phyloP scores from a whole-genome alignment of 2,888 invertebrate genomes.

The Stenodera caucasica region DNA sequence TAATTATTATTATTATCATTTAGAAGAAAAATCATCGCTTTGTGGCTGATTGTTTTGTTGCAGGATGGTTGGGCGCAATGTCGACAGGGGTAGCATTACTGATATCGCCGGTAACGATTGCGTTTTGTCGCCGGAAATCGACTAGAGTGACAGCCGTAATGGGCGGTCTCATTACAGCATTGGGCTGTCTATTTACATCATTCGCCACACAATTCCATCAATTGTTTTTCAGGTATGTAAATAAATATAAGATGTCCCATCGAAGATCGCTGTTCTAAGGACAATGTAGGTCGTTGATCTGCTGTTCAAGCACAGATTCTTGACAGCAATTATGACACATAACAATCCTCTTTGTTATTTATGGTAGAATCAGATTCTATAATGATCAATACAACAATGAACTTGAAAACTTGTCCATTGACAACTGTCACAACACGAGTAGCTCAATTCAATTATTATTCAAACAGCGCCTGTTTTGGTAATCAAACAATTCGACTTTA shows the following conservation, averaged over 20 bases:
- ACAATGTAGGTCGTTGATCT: background rate
- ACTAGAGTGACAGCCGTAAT: constrained; percentile 87
- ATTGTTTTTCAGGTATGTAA: constrained; percentile 77
- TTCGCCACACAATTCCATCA: constrained; percentile 90
- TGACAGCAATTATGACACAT: too few relatives aligned
- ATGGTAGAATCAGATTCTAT: too few relatives aligned
- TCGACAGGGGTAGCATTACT: constrained; percentile 78
- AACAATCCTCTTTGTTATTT: too few relatives aligned
- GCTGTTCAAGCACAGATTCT: too few relatives aligned
- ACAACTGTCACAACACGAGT: too few relatives aligned
- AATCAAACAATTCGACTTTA: too few relatives aligned
- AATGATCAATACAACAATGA: too few relatives aligned
- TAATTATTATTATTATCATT: background rate
- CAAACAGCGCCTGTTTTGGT: too few relatives aligned
- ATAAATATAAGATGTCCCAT: background rate
- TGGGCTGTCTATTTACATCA: constrained; percentile 86
- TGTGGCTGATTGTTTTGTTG: constrained; percentile 48
- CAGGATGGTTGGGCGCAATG: constrained; percentile 83
- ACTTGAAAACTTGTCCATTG: too few relatives aligned
- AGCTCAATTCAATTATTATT: too few relatives aligned
- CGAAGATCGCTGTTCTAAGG: too few relatives aligned
- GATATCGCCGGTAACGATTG: constrained; percentile 81
- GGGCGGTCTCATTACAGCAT: constrained; percentile 81
- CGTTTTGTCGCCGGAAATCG: constrained; percentile 81
- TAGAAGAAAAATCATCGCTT: too few relatives aligned